Base-by-base conservation (phyloP, 1,140 invertebrate genomes). In the Tribolium castaneum region DNA sequence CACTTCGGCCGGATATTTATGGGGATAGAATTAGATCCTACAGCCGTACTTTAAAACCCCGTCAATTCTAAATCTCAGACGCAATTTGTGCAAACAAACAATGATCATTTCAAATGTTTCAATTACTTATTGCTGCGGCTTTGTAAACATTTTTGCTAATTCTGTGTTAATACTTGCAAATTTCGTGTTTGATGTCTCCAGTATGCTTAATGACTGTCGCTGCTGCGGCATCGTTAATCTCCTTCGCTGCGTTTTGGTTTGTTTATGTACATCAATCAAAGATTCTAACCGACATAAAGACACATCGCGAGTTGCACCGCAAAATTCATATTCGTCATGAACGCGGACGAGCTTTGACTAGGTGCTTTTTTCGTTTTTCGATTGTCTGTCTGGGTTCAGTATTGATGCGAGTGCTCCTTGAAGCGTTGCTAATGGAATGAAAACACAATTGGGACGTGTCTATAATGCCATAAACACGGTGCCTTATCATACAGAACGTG, bases 361-460 rank as follows among this genome's bases (percentile, higher is more conserved):
- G 34, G 59, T 34, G 59, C n/a, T 66, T 13, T 66, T 62, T 66
- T 66, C 59, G 59, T 66, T 66, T 59, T 66, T 66, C 30, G 59
- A 66, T 66, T 66, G 59, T 66, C 59, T 66, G 59, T 34, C 25
- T 66, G 59, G 14, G 59, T 66, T 66, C 59, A 66, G 59, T 66
- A 66, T 66, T 66, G 59, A 66, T 66, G 59, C 59, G 25, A 66
- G 49, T 75, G 72, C 50, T 59, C 12, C 70, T 72, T 56, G 50
- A 77, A 72, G 70, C 66, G 76, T 77, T 72, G 49, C 56, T 80
- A 78, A 80, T 80, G 77, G 77, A 80, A 80, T 78, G 77, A 80
- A 80, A 80, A 80, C 79, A 80, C 76, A 80, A 80, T 80, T 71
- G 74, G 56, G 62, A 78, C 79, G 77, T 80, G 79, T 80, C 74